Evolutionary conservation across 2,113 vertebrate genomes (phyloP).

Genomic region (human (Homo sapiens)): GRCh38 chr17:81064001-81064500

Average conservation of each 20-base stretch:
- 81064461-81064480: not conserved
- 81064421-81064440: not conserved
- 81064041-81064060: fast-evolving
- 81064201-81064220: not conserved
- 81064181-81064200: fast-evolving
- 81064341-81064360: fast-evolving
- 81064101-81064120: not conserved
- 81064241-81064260: too few relatives aligned
- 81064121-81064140: not conserved
- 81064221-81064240: too few relatives aligned
- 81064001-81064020: fast-evolving
- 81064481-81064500: not conserved
- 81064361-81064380: fast-evolving
- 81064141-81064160: fast-evolving
- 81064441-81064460: not conserved
- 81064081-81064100: not conserved
- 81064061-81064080: too few relatives aligned
- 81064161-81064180: fast-evolving
- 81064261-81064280: too few relatives aligned
- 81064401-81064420: fast-evolving
- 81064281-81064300: too few relatives aligned
- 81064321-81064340: too few relatives aligned
- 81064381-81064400: fast-evolving
- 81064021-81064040: fast-evolving
- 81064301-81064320: too few relatives aligned